phyloP scores from a whole-genome alignment of 2,797 vertebrate species.

The Coluber constrictor region DNA sequence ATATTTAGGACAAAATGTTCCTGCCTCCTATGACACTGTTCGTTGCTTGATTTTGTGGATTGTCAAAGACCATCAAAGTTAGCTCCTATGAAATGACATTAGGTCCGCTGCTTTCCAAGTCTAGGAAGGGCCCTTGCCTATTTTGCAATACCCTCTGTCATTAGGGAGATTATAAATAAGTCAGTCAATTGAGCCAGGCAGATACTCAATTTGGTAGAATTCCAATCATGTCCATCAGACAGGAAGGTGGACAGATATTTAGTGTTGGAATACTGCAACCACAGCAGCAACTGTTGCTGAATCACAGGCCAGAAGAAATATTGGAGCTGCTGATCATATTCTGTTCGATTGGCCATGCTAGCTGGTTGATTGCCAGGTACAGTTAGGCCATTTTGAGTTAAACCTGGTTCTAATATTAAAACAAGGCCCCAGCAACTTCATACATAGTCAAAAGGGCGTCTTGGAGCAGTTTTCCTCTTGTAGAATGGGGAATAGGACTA shows the following conservation, averaged over 20 bases:
- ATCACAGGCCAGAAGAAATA: not conserved
- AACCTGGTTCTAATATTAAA: not conserved
- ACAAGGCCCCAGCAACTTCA: not conserved
- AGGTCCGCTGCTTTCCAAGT: not conserved
- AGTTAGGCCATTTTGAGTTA: not conserved
- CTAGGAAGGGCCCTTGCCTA: not conserved
- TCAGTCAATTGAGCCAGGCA: not conserved
- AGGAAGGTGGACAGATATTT: not conserved
- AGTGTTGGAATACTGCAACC: not conserved
- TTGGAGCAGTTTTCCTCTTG: not conserved
- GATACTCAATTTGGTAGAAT: not conserved
- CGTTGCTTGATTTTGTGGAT: not conserved
- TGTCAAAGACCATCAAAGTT: not conserved
- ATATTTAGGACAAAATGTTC: not conserved
- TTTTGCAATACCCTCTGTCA: not conserved
- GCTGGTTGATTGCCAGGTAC: not conserved
- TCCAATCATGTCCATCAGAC: not conserved
- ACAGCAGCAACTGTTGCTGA: not conserved
- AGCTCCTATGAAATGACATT: not conserved
- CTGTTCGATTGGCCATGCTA: not conserved
- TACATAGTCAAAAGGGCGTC: not conserved
- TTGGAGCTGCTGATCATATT: not conserved
- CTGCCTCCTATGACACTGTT: not conserved
- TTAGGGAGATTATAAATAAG: not conserved
- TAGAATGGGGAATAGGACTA: not conserved